Evolutionary conservation across 2,113 vertebrate genomes (phyloP).

Genomic region (Sorex fumeus): DNA sequence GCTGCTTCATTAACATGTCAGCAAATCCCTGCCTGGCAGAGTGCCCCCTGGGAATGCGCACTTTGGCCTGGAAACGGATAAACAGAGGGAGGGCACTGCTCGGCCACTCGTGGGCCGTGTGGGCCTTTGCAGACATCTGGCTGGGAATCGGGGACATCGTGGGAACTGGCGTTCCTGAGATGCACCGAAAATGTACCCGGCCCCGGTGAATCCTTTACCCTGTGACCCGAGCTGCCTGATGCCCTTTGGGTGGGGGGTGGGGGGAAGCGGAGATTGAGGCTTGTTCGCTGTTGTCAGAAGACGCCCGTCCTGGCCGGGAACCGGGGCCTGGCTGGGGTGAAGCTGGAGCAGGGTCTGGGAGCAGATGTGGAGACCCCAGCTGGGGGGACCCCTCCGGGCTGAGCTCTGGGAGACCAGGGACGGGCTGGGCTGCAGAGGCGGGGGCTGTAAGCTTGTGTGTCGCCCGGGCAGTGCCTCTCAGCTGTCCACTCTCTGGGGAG

Average conservation of each 20-base stretch:
- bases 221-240: constrained; percentile 12
- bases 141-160: no score
- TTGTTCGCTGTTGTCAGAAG: constrained; percentile 21
- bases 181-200: neutral
- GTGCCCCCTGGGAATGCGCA: no score
- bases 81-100: constrained; percentile 25
- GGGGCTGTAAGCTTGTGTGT: no score
- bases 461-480: no score
- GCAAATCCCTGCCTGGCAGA: constrained; percentile 54
- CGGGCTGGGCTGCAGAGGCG: neutral
- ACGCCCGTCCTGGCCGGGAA: neutral
- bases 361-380: neutral
- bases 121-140: neutral
- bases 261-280: constrained; percentile 28
- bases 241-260: constrained; percentile 42
- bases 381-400: no score
- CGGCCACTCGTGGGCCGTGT: no score
- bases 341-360: neutral
- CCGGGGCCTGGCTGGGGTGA: neutral
- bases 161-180: no score
- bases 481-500: no score
- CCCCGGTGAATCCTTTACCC: constrained; percentile 24
- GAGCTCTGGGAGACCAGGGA: neutral
- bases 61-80: constrained; percentile 50
- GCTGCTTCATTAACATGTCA: constrained; percentile 12